Percentiles rank a stretch among this genome's conserved stretches.
Conservation (phyloP, 2,888 invertebrate genomes). For the Monoplex corrugatus region DNA sequence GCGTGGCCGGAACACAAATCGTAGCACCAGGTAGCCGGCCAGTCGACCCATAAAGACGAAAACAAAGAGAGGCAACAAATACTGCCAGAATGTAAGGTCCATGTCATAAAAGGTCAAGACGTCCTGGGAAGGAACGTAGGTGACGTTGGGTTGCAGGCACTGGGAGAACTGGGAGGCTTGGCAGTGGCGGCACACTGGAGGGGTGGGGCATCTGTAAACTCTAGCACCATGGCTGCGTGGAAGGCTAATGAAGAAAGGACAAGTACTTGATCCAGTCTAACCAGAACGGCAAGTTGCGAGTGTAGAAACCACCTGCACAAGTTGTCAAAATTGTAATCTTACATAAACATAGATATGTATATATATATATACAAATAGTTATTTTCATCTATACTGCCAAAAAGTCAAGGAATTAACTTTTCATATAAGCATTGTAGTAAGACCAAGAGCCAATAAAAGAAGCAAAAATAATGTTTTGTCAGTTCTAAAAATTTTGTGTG, state of each 20-base stretch:
- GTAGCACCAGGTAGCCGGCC: conserved; percentile 63
- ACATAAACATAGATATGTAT: too few relatives aligned
- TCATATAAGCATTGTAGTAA: too few relatives aligned
- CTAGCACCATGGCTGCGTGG: conserved; percentile 64
- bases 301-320: conserved; percentile 69
- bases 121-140: conserved; percentile 60
- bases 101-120: conserved; percentile 62
- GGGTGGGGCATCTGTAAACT: conserved; percentile 60
- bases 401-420: too few relatives aligned
- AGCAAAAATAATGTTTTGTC: too few relatives aligned
- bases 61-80: conserved; percentile 63
- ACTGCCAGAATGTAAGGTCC: conserved; percentile 60
- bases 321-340: too few relatives aligned
- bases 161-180: conserved; percentile 60
- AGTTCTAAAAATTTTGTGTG: too few relatives aligned
- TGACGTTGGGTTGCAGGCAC: conserved; percentile 56
- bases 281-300: conserved; percentile 67
- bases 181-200: conserved; percentile 59
- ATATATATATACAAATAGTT: too few relatives aligned
- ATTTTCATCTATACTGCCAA: too few relatives aligned
- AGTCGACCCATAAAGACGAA: conserved; percentile 62
- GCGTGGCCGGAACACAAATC: conserved; percentile 64
- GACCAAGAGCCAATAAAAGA: too few relatives aligned
- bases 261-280: conserved; percentile 69
- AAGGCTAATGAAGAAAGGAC: conserved; percentile 68